Conservation (phyloP, 2,888 invertebrate genomes). For the Parnassius glacialis region DNA sequence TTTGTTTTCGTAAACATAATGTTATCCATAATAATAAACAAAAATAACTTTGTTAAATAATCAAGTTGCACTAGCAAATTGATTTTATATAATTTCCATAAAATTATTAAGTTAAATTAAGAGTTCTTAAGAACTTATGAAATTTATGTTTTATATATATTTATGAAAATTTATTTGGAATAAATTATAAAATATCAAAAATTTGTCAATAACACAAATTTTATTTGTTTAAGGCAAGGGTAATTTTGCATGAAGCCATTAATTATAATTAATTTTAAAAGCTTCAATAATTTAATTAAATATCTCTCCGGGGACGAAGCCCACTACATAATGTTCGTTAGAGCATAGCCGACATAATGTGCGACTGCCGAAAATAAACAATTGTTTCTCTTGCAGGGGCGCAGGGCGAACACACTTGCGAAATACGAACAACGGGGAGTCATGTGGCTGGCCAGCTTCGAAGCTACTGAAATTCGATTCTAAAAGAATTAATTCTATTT, state of each 20-base stretch:
- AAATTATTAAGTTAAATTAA: too few relatives aligned
- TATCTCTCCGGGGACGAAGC: conserved; percentile 17
- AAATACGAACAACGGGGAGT: conserved; percentile 56
- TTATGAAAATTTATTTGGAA: too few relatives aligned
- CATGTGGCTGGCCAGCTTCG: conserved; percentile 32
- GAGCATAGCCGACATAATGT: conserved; percentile 49
- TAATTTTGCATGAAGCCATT: conserved; percentile 8
- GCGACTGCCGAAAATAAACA: conserved; percentile 76
- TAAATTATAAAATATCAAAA: too few relatives aligned
- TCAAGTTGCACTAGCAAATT: too few relatives aligned
- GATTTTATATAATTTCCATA: too few relatives aligned
- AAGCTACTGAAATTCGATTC: conserved; percentile 37
- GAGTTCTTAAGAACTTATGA: too few relatives aligned
- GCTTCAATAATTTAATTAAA: conserved; percentile 24
- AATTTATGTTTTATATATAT: too few relatives aligned
- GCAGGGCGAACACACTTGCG: conserved; percentile 50
- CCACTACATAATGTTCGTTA: conserved; percentile 43
- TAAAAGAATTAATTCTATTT: not conserved
- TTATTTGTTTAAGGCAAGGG: not conserved
- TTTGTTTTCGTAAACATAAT: too few relatives aligned
- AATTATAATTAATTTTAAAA: conserved; percentile 20
- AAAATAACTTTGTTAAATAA: too few relatives aligned
- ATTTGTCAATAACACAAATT: too few relatives aligned
- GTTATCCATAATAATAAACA: too few relatives aligned
- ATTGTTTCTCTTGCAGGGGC: conserved; percentile 69